Base-by-base conservation (phyloP, 2,113 vertebrate genomes). In the Dromas ardeola region DNA sequence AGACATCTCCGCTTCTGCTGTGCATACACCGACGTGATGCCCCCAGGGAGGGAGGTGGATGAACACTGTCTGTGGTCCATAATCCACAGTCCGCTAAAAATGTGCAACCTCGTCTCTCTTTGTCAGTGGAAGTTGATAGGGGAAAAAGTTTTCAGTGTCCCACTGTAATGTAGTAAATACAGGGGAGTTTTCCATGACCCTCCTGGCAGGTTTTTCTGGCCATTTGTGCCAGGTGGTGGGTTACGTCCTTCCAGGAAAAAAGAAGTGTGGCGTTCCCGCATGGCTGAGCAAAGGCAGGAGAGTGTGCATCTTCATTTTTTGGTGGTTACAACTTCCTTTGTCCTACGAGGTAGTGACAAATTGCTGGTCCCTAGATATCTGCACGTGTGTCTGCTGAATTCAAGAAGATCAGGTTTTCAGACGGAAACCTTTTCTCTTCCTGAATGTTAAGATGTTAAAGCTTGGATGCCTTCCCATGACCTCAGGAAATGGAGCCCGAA, bases 121-220 rank as follows among this genome's bases (percentile, higher is more conserved):
- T 67, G 49, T n/a, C 30, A 53, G 40, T 69, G 36, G 17, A 73
- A 69, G 53, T 0, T 62, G 30, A 58, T 2, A 65, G 20, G 11
- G 15, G 12, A 56, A 23, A n/a, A 74, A n/a, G 38, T 83, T 93
- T 83, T 71, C 38, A 42, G 55, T n/a, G 20, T 83, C 40, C 15
- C 15, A 1, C 32, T 53, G 2, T 38, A 47, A 53, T 0, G 0
- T 36, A 17, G 32, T 67, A 61, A 62, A 71, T 21, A 49, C 9
- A 17, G 52, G 43, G 43, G 67, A 65, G 18, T 81, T 88, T 63
- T 81, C 65, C 25, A 16, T 59, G 30, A 58, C 20, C 18, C 3
- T 80, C 25, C 55, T 47, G 50, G 26, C 38, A 53, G 32, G 2
- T 13, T 45, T 55, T 76, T 87, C 47, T 67, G 38, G 16, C 18